A percentile compares a stretch with the other conserved stretches of the same genome.
These are phyloP conservation scores for Chelon labrosus DNA, from an alignment of 2,797 vertebrate genomes.

Conservation along the genomic window DNA sequence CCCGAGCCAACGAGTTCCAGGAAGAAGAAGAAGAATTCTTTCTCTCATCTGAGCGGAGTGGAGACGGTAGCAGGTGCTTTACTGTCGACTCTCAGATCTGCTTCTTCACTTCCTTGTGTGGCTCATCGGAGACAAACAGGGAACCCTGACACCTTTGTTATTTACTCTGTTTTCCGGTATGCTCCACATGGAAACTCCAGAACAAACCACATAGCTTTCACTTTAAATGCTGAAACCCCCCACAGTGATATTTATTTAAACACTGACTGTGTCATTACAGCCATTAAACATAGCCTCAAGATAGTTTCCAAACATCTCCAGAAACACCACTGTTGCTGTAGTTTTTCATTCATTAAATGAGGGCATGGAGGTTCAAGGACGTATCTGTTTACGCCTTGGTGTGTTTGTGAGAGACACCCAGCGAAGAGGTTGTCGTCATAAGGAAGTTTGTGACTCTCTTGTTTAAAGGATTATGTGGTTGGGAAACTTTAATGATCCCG, in stretches of 20 bases:
- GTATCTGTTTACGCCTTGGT: neutral
- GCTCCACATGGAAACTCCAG: neutral
- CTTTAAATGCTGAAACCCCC: neutral
- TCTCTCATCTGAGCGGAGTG: constrained; percentile 18
- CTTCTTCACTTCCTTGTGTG: constrained; percentile 46
- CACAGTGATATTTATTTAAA: too few species aligned
- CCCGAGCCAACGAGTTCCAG: constrained; percentile 58
- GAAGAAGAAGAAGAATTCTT: constrained; percentile 43
- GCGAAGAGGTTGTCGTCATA: constrained; percentile 1
- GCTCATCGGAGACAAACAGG: neutral
- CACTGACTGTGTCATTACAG: neutral
- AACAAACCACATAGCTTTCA: neutral
- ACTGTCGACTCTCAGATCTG: constrained; percentile 38
- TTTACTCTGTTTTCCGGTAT: neutral
- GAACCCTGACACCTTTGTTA: neutral
- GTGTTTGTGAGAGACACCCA: constrained; percentile 15
- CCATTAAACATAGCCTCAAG: neutral
- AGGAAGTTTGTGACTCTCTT: constrained; percentile 55
- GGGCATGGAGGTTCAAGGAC: constrained; percentile 25
- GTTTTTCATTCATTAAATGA: constrained; percentile 12
- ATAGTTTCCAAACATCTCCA: neutral
- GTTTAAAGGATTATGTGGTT: constrained; percentile 39
- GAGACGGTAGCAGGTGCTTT: constrained; percentile 52
- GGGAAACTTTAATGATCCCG: constrained; percentile 55
- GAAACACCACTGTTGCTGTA: neutral